A percentile compares a stretch with the other conserved stretches of the same genome.
Conservation (phyloP, 37 sponge, comb jelly and placozoan species). For the Lycopodina hypogea region DNA sequence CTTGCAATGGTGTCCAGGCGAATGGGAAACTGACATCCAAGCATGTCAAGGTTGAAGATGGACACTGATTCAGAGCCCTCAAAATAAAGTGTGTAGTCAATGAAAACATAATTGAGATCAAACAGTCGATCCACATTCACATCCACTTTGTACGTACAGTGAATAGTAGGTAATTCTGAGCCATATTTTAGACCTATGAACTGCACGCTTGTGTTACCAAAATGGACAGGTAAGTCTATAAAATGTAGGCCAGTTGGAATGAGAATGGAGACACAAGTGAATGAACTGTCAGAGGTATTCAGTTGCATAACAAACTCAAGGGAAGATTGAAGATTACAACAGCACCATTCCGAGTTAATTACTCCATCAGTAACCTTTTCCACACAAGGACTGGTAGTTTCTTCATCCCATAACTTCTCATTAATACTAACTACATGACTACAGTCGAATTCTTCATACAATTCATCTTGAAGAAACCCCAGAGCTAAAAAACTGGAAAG, state of each 20-base stretch:
- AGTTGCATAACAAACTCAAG: neutral
- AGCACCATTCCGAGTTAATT: neutral
- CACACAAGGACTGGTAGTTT: too few relatives aligned
- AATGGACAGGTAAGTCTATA: neutral
- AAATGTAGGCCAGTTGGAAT: conserved; percentile 11
- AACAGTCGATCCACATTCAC: neutral
- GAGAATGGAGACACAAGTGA: neutral
- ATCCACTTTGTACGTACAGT: neutral
- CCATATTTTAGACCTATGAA: neutral
- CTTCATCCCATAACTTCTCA: neutral
- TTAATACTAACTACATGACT: neutral
- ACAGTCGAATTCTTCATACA: too few relatives aligned
- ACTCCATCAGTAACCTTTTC: too few relatives aligned
- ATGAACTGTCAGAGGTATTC: neutral
- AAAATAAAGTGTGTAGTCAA: conserved; percentile 36
- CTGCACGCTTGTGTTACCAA: conserved; percentile 13
- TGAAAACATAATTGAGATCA: neutral
- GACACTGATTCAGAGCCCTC: neutral
- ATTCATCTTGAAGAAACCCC: too few relatives aligned
- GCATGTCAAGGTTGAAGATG: conserved; percentile 11
- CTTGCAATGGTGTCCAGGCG: conserved; percentile 18
- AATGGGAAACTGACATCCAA: conserved; percentile 25
- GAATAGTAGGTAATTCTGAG: neutral
- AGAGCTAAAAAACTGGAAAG: too few relatives aligned
- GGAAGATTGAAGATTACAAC: conserved; percentile 10